Conservation (phyloP, 1,140 invertebrate species). For the Drosophila prosaltans region DNA sequence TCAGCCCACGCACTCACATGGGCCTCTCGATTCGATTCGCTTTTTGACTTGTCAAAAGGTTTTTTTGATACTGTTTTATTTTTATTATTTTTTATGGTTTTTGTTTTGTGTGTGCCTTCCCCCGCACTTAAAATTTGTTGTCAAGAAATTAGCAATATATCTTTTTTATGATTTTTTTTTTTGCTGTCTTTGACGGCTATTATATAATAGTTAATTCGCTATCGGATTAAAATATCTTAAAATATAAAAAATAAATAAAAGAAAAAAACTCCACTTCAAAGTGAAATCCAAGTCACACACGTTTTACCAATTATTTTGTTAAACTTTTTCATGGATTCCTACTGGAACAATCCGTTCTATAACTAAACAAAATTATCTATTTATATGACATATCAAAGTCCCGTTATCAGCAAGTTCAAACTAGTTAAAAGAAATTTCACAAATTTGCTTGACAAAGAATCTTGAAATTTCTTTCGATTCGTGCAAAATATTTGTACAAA, state of each 20-base stretch:
- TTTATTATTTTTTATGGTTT: slow-evolving; percentile 10
- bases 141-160: slow-evolving; percentile 19
- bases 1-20: slow-evolving; percentile 11
- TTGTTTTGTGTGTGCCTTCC: not conserved
- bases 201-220: slow-evolving; percentile 15
- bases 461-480: no score
- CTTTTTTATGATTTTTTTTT: slow-evolving; percentile 11
- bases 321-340: not conserved
- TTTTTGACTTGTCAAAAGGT: slow-evolving; percentile 22
- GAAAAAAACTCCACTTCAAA: slow-evolving; percentile 2
- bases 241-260: not conserved
- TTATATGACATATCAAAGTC: no score
- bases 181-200: slow-evolving; percentile 14
- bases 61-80: slow-evolving; percentile 11
- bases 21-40: slow-evolving; percentile 12
- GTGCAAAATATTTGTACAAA: no score
- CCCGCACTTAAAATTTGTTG: slow-evolving; percentile 3
- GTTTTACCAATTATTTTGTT: not conserved
- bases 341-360: not conserved
- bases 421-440: no score
- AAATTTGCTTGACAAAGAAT: no score
- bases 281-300: not conserved
- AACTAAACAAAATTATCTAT: not conserved
- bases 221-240: slow-evolving; percentile 10
- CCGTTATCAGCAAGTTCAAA: no score